Base-by-base conservation (phyloP, 2,888 invertebrate species). In the Synanthedon tipuliformis region DNA sequence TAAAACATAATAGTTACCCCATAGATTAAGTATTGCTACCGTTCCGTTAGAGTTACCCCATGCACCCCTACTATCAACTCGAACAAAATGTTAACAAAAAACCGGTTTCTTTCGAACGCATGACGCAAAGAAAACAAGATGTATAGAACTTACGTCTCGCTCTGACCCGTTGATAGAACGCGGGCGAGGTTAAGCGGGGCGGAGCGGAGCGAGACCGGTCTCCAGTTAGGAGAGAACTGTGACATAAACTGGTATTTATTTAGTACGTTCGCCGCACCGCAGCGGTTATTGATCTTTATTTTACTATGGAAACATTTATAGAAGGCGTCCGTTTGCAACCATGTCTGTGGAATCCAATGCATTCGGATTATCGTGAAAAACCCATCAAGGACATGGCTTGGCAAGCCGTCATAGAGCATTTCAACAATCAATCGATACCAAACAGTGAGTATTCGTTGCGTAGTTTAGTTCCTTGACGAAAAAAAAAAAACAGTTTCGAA, bases 261-360 rank as follows among this genome's bases (percentile, higher is more conserved):
- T 34, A 10, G 10, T 8, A 34, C 34, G 34, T 34, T 34, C 34
- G 34, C 34, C 34, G 34, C 13, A 13, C 27, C 27, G 1, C n/a
- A 13, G n/a, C 45, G 45, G 15, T 45, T 13, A 45, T 15, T 45
- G 34, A 34, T 34, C 34, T 34, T 34, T 34, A 3, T 34, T 13
- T n/a, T 8, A 50, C 5, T 48, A 85, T 85, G 85, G 78, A 84
- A 62, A 65, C 66, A 51, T 81, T 85, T 53, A 85, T 86, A 64
- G 79, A 81, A 65, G 71, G 72, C 15, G 83, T 86, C 11, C 75
- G 84, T 48, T 60, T 65, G 16, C 74, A 83, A 52, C 82, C 81
- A 10, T 83, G 84, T 57, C 61, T 86, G 2, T 86, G 85, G 85
- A 82, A 86, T 56, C 84, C 85, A 0, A 65, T 77, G 54, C 79